Base-by-base conservation (phyloP, 2,113 vertebrate species). In the pig (Sus scrofa) region DNA sequence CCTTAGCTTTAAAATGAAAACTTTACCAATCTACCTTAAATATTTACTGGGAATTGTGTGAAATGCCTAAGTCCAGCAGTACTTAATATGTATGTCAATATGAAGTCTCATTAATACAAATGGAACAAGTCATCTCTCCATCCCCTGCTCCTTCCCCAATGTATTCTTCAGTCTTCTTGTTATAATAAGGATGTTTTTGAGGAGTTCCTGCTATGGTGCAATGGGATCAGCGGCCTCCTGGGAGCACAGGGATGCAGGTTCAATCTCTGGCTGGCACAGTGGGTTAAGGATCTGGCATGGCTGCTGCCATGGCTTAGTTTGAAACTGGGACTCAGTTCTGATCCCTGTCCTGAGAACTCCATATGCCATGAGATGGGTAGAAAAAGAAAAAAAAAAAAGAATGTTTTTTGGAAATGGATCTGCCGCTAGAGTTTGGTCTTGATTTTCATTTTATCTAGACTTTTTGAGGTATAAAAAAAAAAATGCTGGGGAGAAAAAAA, bases 391-490 rank as follows among this genome's bases (percentile, higher is more conserved):
- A n/a, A n/a, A n/a, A n/a, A n/a, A n/a, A n/a, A n/a, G n/a, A n/a
- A n/a, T 32, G 3, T 62, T 24, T 22, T 94, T 77, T n/a, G 16
- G 52, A 91, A 94, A 56, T 84, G 8, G 30, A 68, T 5, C 20
- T 89, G 8, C 7, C 58, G 4, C 27, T 90, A 18, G 20, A 68
- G 20, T 88, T 67, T 96, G 52, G 19, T 14, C 37, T 91, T 58
- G 19, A 7, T 70, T 95, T 94, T 95, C 54, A 73, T 94, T 79
- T 93, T 79, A 63, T 20, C 24, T 10, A 37, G n/a, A 52, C 50
- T 86, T 56, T n/a, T 15, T 83, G 34, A 78, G 20, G 20, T 78
- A 93, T 37, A 70, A 92, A 73, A 44, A 70, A 70, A 90, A 58
- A 44, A 13, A 91, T 88, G 39, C 1, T 58, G 7, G n/a, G 44